Evolutionary conservation across 2,888 invertebrate species (phyloP).

Genomic region (Odontocerum albicorne): DNA sequence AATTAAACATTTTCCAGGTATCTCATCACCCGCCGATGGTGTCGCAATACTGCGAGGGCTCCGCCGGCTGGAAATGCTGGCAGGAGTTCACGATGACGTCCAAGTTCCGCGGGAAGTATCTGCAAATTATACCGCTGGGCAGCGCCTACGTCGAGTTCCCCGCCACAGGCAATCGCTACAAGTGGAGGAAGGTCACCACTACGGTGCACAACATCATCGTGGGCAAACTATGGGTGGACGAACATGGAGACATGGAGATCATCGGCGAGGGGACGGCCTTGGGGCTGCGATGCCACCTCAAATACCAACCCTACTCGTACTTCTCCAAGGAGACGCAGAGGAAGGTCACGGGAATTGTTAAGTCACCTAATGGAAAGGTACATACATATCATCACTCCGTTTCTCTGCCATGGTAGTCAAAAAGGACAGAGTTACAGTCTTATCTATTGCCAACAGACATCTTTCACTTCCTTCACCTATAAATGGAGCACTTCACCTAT

Average conservation of each 20-base stretch:
- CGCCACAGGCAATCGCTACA: slow-evolving; percentile 79
- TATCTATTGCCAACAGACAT: no score
- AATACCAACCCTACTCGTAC: slow-evolving; percentile 98
- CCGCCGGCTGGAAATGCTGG: slow-evolving; percentile 88
- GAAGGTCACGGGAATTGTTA: slow-evolving; percentile 81
- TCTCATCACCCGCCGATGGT: slow-evolving; percentile 99
- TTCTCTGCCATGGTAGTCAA: no score
- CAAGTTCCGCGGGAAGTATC: slow-evolving; percentile 98
- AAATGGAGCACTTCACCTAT: no score
- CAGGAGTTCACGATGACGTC: slow-evolving; percentile 99
- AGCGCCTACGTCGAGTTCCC: slow-evolving; percentile 70
- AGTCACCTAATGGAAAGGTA: slow-evolving; percentile 72
- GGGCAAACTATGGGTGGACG: slow-evolving; percentile 99
- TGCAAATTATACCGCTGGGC: slow-evolving; percentile 81
- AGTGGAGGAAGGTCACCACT: slow-evolving; percentile 98
- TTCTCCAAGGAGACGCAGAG: slow-evolving; percentile 96
- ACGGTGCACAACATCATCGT: slow-evolving; percentile 99
- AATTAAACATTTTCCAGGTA: slow-evolving; percentile 55
- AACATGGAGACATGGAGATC: slow-evolving; percentile 99
- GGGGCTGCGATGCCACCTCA: slow-evolving; percentile 93
- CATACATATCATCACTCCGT: not conserved
- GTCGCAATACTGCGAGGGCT: slow-evolving; percentile 92
- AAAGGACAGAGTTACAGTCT: no score
- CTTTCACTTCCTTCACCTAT: no score
- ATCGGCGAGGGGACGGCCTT: slow-evolving; percentile 74